phyloP scores from a whole-genome alignment of 2,888 invertebrate genomes.

The Caenorhabditis drosophilae region DNA sequence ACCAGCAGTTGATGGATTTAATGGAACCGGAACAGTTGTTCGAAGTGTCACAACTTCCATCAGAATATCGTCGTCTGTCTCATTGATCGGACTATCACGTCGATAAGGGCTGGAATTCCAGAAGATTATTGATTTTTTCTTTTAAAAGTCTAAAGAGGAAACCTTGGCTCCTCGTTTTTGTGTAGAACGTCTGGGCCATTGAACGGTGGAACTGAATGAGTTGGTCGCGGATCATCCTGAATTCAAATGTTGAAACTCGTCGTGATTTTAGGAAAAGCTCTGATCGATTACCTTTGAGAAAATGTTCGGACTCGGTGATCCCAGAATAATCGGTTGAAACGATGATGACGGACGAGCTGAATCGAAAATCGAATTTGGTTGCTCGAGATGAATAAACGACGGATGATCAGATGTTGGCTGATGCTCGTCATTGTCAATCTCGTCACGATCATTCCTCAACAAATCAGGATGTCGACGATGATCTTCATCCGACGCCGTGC shows the following conservation, averaged over 20 bases:
- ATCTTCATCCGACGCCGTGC: constrained; percentile 5
- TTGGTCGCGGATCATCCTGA: constrained; percentile 6
- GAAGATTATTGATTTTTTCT: background rate
- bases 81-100: constrained; percentile 45
- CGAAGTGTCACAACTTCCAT: constrained; percentile 27
- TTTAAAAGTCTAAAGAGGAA: background rate
- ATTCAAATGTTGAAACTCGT: background rate
- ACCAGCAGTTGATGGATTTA: background rate
- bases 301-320: constrained; percentile 27
- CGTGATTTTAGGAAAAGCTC: too few species aligned
- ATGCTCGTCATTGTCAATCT: constrained; percentile 4
- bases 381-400: background rate
- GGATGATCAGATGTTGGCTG: constrained; percentile 6
- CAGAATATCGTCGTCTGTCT: constrained; percentile 37
- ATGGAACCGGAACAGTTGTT: constrained; percentile 10
- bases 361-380: constrained; percentile 9
- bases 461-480: constrained; percentile 2
- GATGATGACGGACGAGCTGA: background rate
- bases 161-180: background rate
- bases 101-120: constrained; percentile 11
- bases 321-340: constrained; percentile 33
- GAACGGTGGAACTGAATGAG: constrained; percentile 16
- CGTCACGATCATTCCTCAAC: background rate
- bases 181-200: constrained; percentile 15
- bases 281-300: constrained; percentile 5